These are phyloP conservation scores for Amphimedon queenslandica DNA, from an alignment of 37 sponge, comb jelly and placozoan species.

Conservation along the genomic window DNA sequence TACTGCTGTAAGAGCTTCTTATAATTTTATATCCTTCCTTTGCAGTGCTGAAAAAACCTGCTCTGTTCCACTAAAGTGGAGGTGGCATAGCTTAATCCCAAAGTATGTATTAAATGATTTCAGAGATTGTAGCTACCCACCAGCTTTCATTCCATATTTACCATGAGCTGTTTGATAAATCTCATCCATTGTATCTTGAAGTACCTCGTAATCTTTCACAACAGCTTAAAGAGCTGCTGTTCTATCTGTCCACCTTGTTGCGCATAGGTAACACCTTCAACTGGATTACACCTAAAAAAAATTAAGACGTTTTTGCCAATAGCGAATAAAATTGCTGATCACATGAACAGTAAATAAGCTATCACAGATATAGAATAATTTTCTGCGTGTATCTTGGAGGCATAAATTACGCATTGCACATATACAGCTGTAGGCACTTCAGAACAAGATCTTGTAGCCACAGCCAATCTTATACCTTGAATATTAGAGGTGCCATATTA, in stretches of 20 bases:
- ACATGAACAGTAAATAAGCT: constrained; percentile 33
- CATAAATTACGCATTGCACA: constrained; percentile 59
- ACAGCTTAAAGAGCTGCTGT: constrained; percentile 55
- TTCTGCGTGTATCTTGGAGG: no score
- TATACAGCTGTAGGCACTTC: constrained; percentile 43
- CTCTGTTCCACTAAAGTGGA: constrained; percentile 38
- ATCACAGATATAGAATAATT: constrained; percentile 30
- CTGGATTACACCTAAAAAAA: constrained; percentile 19
- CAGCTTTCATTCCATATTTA: constrained; percentile 64
- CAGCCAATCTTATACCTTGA: constrained; percentile 32
- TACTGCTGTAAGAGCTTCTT: constrained; percentile 46
- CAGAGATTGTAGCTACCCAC: constrained; percentile 20
- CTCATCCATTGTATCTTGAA: constrained; percentile 41
- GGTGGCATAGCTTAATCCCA: constrained; percentile 35
- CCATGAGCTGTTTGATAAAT: constrained; percentile 23
- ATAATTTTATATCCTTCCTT: constrained; percentile 22
- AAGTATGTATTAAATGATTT: constrained; percentile 31
- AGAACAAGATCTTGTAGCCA: constrained; percentile 25
- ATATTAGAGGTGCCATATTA: constrained; percentile 58
- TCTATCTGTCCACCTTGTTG: constrained; percentile 66
- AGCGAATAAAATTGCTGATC: constrained; percentile 27
- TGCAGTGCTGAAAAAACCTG: constrained; percentile 27
- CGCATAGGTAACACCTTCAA: constrained; percentile 31
- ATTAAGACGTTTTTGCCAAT: constrained; percentile 20
- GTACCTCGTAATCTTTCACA: constrained; percentile 34